phyloP scores from a whole-genome alignment of 2,113 vertebrate genomes.

The Aegotheles bennettii region DNA sequence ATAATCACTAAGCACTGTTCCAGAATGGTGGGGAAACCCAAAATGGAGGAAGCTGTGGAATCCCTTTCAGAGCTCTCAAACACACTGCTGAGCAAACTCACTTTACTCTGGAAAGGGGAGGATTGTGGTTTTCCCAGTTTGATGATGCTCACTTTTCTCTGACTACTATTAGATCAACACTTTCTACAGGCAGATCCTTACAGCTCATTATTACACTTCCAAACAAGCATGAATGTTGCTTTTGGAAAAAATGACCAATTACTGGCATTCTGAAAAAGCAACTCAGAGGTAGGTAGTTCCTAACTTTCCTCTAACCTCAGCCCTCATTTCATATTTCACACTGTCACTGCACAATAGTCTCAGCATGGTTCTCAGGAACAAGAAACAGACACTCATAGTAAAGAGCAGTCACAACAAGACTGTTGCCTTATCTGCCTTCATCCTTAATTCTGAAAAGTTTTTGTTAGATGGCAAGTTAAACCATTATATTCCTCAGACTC shows the following conservation, averaged over 20 bases:
- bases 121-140: conserved; percentile 7
- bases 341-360: not conserved
- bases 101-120: not conserved
- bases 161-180: not conserved
- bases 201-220: not conserved
- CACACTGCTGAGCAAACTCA: not conserved
- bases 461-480: not conserved
- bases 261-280: not conserved
- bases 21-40: not conserved
- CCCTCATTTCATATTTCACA: not conserved
- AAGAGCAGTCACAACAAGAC: not conserved
- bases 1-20: not conserved
- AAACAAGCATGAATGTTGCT: not conserved
- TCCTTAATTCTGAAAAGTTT: not conserved
- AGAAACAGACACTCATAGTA: not conserved
- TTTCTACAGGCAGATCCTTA: not conserved
- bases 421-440: not conserved
- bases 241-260: not conserved
- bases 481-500: not conserved
- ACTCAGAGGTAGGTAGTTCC: conserved; percentile 18
- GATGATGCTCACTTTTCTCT: not conserved
- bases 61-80: not conserved
- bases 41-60: conserved; percentile 27
- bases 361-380: not conserved
- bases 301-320: not conserved